Base-by-base conservation (phyloP, 2,888 invertebrate genomes). In the Eristalinus aeneus region DNA sequence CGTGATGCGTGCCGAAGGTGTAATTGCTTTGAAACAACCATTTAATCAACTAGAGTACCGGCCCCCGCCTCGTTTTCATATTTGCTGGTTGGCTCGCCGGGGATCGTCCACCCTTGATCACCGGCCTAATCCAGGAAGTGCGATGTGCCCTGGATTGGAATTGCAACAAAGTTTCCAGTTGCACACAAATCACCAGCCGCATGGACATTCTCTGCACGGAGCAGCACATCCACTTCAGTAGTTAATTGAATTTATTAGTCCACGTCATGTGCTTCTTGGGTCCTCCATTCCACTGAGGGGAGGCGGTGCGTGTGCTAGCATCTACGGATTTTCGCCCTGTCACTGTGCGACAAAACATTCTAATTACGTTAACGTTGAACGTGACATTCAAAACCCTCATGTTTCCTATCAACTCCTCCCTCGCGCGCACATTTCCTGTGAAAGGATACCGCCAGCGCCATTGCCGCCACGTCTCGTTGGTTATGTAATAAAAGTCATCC, bases 321-420 rank as follows among this genome's bases (percentile, higher is more conserved):
- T 46, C 46, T 16, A 46, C 16, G 46, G 46, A 74, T 74, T 56
- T 74, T 58, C 74, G 64, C 65, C 74, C 64, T 64, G 74, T 56
- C 23, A 27, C 63, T 64, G 34, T 79, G 53, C 61, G 65, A 71
- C 74, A 76, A 77, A 67, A 65, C 77, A 74, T 58, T 80, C 78
- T 85, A 85, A 85, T 85, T 85, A 85, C 75, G 80, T 85, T 85
- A 85, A 80, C 72, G 80, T 68, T 46, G 58, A 76, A 85, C 80
- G 84, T 85, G 84, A 85, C 84, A 85, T 80, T 85, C 84, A 80
- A 85, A 80, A 65, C 75, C 80, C 65, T 74, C 82, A 56, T 64
- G 34, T 61, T 20, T 60, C 10, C 36, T 58, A 46, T 16, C 54
- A 9, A 12, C 20, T 20, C 34, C 34, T 8, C 20, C 20, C 23